A percentile compares a stretch with the other conserved stretches of the same genome.
Evolutionary conservation across 2,797 vertebrate species (phyloP).

Genomic region (Bovichtus diacanthus): DNA sequence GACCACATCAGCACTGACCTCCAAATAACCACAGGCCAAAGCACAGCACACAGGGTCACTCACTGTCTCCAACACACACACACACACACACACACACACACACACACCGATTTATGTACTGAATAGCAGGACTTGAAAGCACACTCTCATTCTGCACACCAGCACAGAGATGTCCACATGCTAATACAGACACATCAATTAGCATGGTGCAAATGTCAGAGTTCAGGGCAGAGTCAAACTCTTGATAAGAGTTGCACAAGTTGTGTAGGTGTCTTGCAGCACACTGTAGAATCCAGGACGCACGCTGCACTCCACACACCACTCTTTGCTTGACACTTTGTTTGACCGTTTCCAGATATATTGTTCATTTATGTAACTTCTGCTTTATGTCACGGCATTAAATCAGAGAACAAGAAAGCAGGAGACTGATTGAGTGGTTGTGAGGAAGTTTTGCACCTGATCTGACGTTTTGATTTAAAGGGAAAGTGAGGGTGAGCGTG

Average conservation of each 20-base stretch:
- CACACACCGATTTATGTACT: constrained; percentile 10
- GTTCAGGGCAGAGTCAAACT: constrained; percentile 66
- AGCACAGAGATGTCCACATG: constrained; percentile 64
- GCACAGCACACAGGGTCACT: constrained; percentile 72
- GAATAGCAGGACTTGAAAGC: constrained; percentile 54
- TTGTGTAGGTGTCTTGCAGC: constrained; percentile 71
- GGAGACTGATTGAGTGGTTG: constrained; percentile 15
- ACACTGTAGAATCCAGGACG: constrained; percentile 29
- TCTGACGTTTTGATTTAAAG: constrained; percentile 14
- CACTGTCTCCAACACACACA: constrained; percentile 42
- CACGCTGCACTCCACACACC: too few relatives aligned
- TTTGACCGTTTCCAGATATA: constrained; percentile 44
- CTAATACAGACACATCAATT: constrained; percentile 72
- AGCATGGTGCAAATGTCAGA: constrained; percentile 73
- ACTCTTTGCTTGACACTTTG: constrained; percentile 18
- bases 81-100: constrained; percentile 12
- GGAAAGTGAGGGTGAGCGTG: constrained; percentile 19
- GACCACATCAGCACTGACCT: constrained; percentile 79
- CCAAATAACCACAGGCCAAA: constrained; percentile 77
- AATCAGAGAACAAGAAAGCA: constrained; percentile 1
- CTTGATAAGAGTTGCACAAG: constrained; percentile 62
- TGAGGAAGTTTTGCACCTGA: constrained; percentile 21
- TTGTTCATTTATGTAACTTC: constrained; percentile 32
- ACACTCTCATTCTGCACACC: constrained; percentile 45
- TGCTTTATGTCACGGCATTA: constrained; percentile 12